phyloP scores from a whole-genome alignment of 2,888 invertebrate genomes.

The Ophion ellenae region DNA sequence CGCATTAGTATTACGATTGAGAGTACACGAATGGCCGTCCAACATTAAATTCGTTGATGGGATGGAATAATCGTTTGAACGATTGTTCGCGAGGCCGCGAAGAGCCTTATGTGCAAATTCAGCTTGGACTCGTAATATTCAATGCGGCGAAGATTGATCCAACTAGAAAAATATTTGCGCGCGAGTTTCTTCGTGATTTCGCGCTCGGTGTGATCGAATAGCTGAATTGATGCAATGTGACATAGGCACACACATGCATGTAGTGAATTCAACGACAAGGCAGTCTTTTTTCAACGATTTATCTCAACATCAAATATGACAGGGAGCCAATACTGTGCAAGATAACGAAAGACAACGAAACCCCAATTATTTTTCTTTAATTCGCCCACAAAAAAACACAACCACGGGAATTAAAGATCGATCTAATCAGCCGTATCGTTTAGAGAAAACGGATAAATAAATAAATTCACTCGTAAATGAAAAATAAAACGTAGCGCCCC shows the following conservation, averaged over 20 bases:
- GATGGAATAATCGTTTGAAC: slow-evolving; percentile 19
- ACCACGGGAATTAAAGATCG: no score
- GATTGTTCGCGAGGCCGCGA: slow-evolving; percentile 10
- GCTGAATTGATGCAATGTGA: background rate
- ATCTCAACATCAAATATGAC: no score
- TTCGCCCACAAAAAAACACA: no score
- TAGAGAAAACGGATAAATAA: no score
- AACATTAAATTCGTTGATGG: slow-evolving; percentile 23
- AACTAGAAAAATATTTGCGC: slow-evolving; percentile 23
- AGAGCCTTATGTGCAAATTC: background rate
- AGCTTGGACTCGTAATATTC: slow-evolving; percentile 8
- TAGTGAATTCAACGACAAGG: background rate
- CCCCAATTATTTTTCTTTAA: no score
- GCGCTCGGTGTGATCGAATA: slow-evolving; percentile 25
- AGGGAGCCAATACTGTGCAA: no score
- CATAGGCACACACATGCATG: background rate
- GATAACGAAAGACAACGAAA: no score
- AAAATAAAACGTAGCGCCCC: no score
- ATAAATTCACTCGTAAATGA: no score
- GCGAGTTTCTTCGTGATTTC: slow-evolving; percentile 32
- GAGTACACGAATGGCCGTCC: slow-evolving; percentile 2
- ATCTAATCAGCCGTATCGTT: no score
- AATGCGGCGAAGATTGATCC: slow-evolving; percentile 7
- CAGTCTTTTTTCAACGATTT: no score
- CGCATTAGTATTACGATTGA: slow-evolving; percentile 1